phyloP scores from a whole-genome alignment of 2,113 vertebrate genomes.

The Upupa epops region DNA sequence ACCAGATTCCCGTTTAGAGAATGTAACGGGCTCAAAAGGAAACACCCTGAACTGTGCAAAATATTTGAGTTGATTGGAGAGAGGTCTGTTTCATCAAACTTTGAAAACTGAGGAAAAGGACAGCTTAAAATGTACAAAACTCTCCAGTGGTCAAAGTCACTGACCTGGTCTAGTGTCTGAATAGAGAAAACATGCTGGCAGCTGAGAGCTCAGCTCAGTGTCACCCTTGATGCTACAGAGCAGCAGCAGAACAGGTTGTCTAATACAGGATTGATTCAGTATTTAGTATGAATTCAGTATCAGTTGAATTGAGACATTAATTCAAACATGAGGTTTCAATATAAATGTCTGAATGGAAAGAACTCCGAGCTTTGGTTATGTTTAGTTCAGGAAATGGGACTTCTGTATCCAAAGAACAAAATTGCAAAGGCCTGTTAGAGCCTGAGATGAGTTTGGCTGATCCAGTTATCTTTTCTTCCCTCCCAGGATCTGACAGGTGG shows the following conservation, averaged over 20 bases:
- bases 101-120: background rate
- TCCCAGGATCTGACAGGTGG: constrained; percentile 90
- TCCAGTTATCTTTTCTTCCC: background rate
- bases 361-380: background rate
- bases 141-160: background rate
- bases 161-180: background rate
- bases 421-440: background rate
- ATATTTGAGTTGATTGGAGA: background rate
- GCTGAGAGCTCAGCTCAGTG: background rate
- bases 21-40: background rate
- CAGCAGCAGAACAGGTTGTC: accelerated
- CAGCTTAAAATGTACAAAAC: background rate
- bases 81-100: background rate
- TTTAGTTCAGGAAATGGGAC: background rate
- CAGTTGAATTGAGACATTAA: background rate
- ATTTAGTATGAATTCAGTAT: too few species aligned
- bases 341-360: background rate
- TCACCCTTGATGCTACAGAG: accelerated
- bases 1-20: background rate
- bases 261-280: too few species aligned
- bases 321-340: background rate
- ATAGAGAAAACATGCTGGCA: accelerated
- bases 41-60: background rate
- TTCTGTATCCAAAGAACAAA: background rate
- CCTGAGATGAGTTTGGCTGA: background rate